phyloP scores from a whole-genome alignment of 2,797 vertebrate genomes.

The Parauchenoglanis ngamensis region DNA sequence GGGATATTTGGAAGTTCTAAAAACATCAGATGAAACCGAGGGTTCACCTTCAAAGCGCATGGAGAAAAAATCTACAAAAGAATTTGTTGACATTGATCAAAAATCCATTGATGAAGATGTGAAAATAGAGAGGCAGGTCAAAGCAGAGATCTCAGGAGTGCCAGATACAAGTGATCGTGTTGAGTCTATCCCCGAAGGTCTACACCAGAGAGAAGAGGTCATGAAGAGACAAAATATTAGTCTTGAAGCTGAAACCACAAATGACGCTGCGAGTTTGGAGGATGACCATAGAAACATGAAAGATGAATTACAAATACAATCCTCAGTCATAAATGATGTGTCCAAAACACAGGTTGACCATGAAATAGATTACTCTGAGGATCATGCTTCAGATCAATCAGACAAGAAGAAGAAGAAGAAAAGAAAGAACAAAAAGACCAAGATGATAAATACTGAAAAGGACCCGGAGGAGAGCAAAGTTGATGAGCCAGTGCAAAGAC shows the following conservation, averaged over 20 bases:
- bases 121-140: slow-evolving; percentile 23
- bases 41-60: neutral
- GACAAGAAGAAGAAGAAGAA: slow-evolving; percentile 56
- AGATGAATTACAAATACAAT: slow-evolving; percentile 16
- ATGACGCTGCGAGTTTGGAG: neutral
- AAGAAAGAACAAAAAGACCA: slow-evolving; percentile 53
- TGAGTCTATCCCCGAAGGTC: neutral
- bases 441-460: slow-evolving; percentile 20
- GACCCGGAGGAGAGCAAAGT: slow-evolving; percentile 33
- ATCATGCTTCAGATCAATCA: slow-evolving; percentile 36
- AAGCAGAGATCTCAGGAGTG: slow-evolving; percentile 21
- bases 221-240: slow-evolving; percentile 19
- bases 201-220: neutral
- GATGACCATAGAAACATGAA: slow-evolving; percentile 1
- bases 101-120: neutral
- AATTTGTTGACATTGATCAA: neutral
- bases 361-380: slow-evolving; percentile 38
- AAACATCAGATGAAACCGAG: neutral
- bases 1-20: neutral
- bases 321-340: neutral
- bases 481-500: slow-evolving; percentile 39
- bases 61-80: neutral
- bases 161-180: neutral
- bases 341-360: slow-evolving; percentile 11
- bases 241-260: slow-evolving; percentile 14